Conservation (phyloP, 2,113 vertebrate genomes). For the Tautogolabrus adspersus region DNA sequence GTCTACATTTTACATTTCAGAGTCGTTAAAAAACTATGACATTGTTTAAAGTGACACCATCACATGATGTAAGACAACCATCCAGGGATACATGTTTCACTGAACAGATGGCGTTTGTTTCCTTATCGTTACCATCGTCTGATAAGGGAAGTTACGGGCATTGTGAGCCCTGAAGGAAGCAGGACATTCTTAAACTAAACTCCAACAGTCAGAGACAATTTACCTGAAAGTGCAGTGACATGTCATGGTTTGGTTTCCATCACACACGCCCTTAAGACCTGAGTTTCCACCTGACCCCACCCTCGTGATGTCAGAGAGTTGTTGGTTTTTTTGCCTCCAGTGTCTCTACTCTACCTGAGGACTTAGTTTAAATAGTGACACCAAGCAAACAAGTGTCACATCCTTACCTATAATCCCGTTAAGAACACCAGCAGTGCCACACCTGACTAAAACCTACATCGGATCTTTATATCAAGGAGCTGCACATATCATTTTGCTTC, state of each 20-base stretch:
- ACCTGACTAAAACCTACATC: conserved; percentile 7
- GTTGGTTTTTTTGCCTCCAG: not conserved
- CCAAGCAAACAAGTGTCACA: conserved; percentile 33
- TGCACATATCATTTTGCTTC: not conserved
- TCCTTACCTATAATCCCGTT: conserved; percentile 4
- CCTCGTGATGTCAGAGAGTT: not conserved
- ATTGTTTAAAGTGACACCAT: not conserved
- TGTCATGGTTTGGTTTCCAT: not conserved
- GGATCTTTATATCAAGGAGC: not conserved
- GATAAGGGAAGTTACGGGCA: not conserved
- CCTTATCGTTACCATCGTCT: not conserved
- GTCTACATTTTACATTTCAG: not conserved
- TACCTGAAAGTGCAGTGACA: not conserved
- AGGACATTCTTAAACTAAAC: not conserved
- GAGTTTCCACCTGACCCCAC: not conserved
- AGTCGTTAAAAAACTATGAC: not conserved
- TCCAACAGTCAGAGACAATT: not conserved
- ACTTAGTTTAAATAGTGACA: conserved; percentile 50
- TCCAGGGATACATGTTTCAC: not conserved
- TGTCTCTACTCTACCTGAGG: not conserved
- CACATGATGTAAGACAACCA: not conserved
- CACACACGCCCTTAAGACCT: not conserved
- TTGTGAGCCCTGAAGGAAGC: not conserved
- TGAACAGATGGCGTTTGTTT: not conserved
- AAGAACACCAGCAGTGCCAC: not conserved